These are phyloP conservation scores for Valencia hispanica DNA, from an alignment of 2,797 vertebrate genomes.

Conservation along the genomic window DNA sequence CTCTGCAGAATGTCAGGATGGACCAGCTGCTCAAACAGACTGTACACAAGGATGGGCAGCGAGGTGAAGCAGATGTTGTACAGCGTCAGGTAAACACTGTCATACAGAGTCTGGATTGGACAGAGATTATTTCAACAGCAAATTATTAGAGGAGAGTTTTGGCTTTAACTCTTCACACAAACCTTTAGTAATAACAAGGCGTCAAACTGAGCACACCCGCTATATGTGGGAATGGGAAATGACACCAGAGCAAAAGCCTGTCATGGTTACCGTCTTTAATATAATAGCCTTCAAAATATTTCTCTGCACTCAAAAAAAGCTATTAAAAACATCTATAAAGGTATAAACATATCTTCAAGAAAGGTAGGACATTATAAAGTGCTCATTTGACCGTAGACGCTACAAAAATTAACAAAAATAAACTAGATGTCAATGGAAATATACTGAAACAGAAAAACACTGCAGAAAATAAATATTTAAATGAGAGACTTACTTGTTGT, in stretches of 20 bases:
- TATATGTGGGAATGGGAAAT: too few relatives aligned
- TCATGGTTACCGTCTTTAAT: too few relatives aligned
- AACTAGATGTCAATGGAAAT: too few relatives aligned
- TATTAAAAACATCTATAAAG: neutral
- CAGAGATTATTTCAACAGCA: slow-evolving; percentile 36
- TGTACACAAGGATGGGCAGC: slow-evolving; percentile 96
- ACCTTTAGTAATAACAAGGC: neutral
- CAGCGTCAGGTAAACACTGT: slow-evolving; percentile 98
- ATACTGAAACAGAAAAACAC: too few relatives aligned
- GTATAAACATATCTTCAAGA: neutral
- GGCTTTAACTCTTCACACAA: neutral
- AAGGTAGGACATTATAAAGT: neutral
- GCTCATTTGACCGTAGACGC: neutral
- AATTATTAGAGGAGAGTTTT: slow-evolving; percentile 13
- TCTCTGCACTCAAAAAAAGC: neutral
- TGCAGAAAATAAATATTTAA: slow-evolving; percentile 13
- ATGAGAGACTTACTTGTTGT: slow-evolving; percentile 94
- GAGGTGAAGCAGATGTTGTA: slow-evolving; percentile 99
- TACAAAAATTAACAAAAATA: neutral
- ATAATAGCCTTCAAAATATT: too few relatives aligned
- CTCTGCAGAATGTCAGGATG: slow-evolving; percentile 93
- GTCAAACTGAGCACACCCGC: too few relatives aligned
- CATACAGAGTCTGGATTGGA: slow-evolving; percentile 91
- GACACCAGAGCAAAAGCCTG: neutral
- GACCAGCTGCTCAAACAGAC: slow-evolving; percentile 97